phyloP scores from a whole-genome alignment of 2,888 invertebrate genomes.

The Ochropleura plecta region DNA sequence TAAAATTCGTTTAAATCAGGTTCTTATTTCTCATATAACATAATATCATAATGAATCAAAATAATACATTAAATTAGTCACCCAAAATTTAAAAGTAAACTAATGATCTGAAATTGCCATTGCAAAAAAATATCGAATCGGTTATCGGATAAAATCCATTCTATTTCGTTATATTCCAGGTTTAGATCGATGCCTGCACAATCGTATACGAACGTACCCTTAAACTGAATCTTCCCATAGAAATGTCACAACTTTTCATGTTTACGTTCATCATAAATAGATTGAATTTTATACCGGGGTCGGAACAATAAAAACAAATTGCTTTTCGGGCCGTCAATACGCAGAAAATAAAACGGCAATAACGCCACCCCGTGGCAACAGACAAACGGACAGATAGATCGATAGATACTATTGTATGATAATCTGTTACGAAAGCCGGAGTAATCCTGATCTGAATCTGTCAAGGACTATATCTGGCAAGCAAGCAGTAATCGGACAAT shows the following conservation, averaged over 20 bases:
- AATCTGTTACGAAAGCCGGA: conserved; percentile 76
- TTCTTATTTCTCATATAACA: no score
- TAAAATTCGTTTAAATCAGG: no score
- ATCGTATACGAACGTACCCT: conserved; percentile 4
- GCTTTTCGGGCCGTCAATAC: conserved; percentile 66
- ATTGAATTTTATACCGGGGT: conserved; percentile 84
- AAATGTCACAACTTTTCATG: conserved; percentile 70
- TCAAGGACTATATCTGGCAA: conserved; percentile 86
- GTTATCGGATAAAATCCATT: not conserved
- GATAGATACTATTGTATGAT: conserved; percentile 70
- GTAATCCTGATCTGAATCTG: conserved; percentile 87
- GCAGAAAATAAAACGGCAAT: conserved; percentile 82
- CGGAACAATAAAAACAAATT: conserved; percentile 71
- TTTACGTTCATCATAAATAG: conserved; percentile 83
- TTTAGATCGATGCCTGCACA: not conserved
- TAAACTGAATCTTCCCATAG: conserved; percentile 54
- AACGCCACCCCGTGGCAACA: conserved; percentile 65
- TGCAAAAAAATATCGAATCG: no score
- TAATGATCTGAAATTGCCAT: no score
- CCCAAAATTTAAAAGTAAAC: no score
- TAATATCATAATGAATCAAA: no score
- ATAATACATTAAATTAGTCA: no score
- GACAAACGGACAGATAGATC: conserved; percentile 29
- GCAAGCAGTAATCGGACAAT: conserved; percentile 88
- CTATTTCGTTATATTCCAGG: no score